A percentile compares a stretch with the other conserved stretches of the same genome.
phyloP scores from a whole-genome alignment of 2,113 vertebrate genomes.

The Salminus brasiliensis region DNA sequence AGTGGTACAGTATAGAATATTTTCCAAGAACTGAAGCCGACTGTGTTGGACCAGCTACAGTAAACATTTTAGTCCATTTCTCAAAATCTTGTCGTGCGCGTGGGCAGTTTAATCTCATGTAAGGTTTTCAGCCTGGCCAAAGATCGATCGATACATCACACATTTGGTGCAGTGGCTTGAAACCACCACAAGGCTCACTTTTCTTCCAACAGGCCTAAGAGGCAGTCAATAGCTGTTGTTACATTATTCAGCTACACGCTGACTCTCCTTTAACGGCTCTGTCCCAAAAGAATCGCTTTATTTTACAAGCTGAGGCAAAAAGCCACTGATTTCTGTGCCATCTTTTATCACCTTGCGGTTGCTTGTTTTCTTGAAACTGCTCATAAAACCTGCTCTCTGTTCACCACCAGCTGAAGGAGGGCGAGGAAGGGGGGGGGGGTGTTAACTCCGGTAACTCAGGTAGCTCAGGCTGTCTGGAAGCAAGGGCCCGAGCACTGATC shows the following conservation, averaged over 20 bases:
- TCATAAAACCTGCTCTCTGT: too few relatives aligned
- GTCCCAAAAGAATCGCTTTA: neutral
- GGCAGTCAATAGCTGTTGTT: constrained; percentile 20
- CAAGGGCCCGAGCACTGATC: constrained; percentile 67
- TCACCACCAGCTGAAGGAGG: too few relatives aligned
- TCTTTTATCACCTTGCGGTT: too few relatives aligned
- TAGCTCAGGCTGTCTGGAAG: constrained; percentile 56
- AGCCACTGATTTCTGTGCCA: neutral
- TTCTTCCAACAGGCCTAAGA: neutral
- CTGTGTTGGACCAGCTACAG: too few relatives aligned
- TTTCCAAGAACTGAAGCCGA: too few relatives aligned
- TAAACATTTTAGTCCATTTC: too few relatives aligned
- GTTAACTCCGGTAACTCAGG: constrained; percentile 33
- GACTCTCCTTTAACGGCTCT: constrained; percentile 13
- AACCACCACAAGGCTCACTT: neutral
- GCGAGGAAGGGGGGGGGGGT: neutral
- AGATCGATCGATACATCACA: neutral
- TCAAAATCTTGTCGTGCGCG: too few relatives aligned
- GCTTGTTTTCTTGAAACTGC: too few relatives aligned
- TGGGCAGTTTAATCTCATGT: too few relatives aligned
- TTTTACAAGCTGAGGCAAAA: constrained; percentile 13
- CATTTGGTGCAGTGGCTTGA: neutral
- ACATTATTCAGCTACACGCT: constrained; percentile 17
- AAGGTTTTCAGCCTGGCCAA: neutral
- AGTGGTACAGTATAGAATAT: too few relatives aligned